These are phyloP conservation scores for Gymnogyps californianus DNA, from an alignment of 2,113 vertebrate species.

Conservation along the genomic window DNA sequence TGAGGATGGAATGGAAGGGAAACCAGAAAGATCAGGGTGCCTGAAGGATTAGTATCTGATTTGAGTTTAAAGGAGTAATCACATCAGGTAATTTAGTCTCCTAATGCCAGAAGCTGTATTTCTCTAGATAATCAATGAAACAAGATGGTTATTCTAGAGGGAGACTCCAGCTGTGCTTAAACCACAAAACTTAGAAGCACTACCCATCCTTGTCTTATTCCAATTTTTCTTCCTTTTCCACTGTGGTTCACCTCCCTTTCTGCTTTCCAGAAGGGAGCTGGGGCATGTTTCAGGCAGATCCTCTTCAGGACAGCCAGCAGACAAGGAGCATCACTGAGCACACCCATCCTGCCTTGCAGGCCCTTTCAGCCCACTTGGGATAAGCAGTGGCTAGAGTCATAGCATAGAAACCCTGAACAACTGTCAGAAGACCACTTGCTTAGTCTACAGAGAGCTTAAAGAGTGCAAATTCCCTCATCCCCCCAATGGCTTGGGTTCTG, in stretches of 20 bases:
- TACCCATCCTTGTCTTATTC: not conserved
- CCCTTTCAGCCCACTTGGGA: not conserved
- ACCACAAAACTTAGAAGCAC: not conserved
- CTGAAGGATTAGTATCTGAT: not conserved
- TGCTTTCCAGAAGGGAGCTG: not conserved
- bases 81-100: not conserved
- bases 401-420: not conserved
- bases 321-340: not conserved
- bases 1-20: not conserved
- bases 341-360: rapidly evolving
- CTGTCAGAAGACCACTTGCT: not conserved
- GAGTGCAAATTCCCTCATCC: not conserved
- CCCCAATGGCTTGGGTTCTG: not conserved
- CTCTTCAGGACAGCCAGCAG: not conserved
- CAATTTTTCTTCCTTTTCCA: not conserved
- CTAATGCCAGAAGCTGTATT: not conserved
- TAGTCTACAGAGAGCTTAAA: not conserved
- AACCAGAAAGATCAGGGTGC: not conserved
- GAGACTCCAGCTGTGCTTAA: not conserved
- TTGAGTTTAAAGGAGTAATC: not conserved
- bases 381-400: not conserved
- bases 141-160: not conserved
- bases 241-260: not conserved
- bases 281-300: not conserved
- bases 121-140: not conserved